phyloP scores from a whole-genome alignment of 2,888 invertebrate genomes.

The Nomada fucata region DNA sequence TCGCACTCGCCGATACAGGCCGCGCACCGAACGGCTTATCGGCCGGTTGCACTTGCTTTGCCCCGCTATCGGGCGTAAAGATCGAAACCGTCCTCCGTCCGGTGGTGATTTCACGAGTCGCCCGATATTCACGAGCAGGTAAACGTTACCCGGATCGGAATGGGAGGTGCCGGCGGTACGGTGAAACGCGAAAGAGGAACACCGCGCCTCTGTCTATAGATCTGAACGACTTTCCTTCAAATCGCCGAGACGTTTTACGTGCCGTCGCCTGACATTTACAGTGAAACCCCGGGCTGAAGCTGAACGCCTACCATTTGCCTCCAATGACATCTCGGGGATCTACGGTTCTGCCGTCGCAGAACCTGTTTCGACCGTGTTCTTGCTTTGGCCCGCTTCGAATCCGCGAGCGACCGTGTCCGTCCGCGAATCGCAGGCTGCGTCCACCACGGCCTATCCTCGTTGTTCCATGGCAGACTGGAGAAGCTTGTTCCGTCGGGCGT shows the following conservation, averaged over 20 bases:
- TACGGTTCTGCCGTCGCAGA: constrained; percentile 62
- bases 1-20: constrained; percentile 38
- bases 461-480: background rate
- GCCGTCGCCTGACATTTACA: constrained; percentile 71
- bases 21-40: constrained; percentile 37
- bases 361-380: constrained; percentile 68
- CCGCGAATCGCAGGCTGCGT: constrained; percentile 17
- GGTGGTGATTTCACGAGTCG: constrained; percentile 55
- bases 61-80: constrained; percentile 41
- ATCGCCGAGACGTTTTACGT: constrained; percentile 65
- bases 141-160: background rate
- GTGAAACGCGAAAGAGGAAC: no score
- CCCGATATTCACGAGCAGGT: constrained; percentile 20
- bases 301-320: constrained; percentile 64
- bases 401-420: constrained; percentile 16
- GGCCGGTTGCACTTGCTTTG: constrained; percentile 59
- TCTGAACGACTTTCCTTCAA: constrained; percentile 68
- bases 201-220: constrained; percentile 14
- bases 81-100: constrained; percentile 49
- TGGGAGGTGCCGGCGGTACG: constrained; percentile 4
- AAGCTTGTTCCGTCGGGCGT: constrained; percentile 1
- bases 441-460: constrained; percentile 11
- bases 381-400: constrained; percentile 56
- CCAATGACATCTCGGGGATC: constrained; percentile 69
- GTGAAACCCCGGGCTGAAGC: constrained; percentile 65